Base-by-base conservation (phyloP, 2,888 invertebrate species). In the Clunio marinus region DNA sequence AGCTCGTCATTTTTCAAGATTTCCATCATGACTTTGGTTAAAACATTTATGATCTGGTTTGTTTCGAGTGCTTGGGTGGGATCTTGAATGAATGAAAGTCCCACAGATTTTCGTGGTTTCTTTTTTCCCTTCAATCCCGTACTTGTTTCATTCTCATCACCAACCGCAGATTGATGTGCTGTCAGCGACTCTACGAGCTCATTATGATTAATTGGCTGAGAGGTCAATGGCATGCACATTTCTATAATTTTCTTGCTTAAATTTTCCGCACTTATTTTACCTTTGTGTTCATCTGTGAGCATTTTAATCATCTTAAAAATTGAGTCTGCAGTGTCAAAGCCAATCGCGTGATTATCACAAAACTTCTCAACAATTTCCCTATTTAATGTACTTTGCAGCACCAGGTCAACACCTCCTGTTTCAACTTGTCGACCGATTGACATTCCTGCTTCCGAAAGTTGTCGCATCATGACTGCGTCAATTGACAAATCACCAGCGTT, bases 371-470 rank as follows among this genome's bases (percentile, higher is more conserved):
- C 69, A 45, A 68, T 70, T 69, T 71, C 70, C 17, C 55, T 69
- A 69, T 73, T 70, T 37, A 70, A 70, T 4, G 82, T 82, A 70
- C 81, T 76, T 73, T 82, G 82, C 57, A 82, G 73, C 67, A 82
- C 80, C 2, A 86, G 82, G 73, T 83, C 84, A 0, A 87, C 85
- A 1, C 82, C 81, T 1, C 86, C 86, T 67, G 86, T 75, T 71
- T 85, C 84, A 1, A 84, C 83, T 76, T 86, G 85, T 72, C 86
- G 80, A 2, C 86, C 87, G 62, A 87, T 82, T 0, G 85, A 83
- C 82, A 87, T 84, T 28, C 87, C 87, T 10, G 87, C 87, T 76
- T 86, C 85, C 2, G 87, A 86, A 35, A 87, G 75, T 72, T 87
- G 86, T 70, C 83, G 80, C 41, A 87, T 73, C 84, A 87, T 86